Base-by-base conservation (phyloP, 2,888 invertebrate species). In the Reticulitermes lucifugus region DNA sequence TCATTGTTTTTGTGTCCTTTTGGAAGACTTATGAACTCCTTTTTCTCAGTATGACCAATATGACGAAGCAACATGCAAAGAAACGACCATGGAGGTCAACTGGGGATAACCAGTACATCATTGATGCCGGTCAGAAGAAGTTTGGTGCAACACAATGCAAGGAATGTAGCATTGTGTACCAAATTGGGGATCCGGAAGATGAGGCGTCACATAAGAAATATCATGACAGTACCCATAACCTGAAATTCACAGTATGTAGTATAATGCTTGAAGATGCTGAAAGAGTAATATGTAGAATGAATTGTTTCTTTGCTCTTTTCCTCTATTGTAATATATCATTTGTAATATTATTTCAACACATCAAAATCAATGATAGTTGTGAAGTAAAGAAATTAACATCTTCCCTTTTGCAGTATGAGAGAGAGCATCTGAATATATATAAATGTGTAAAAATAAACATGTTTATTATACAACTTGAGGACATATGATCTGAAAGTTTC, bases 91-190 rank as follows among this genome's bases (percentile, higher is more conserved):
- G 86, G 86, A 83, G 77, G 14, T 73, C 84, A 35, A 84, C 86
- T 22, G 92, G 92, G 88, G 90, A 90, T 0, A 92, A 94, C 89
- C 96, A 96, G 89, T 95, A 95, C 90, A 93, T 96, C 86, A 93
- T 97, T 84, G 97, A 98, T 91, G 96, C 95, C 0, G 97, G 97
- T 0, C 97, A 98, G 90, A 96, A 95, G 89, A 92, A 92, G 83
- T 96, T 96, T 88, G 97, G 97, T 0, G 94, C 95, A 0, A 94
- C 93, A 0, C 94, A 95, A 88, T 98, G 97, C 89, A 89, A 90
- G 0, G 94, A 95, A 87, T 98, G 97, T 89, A 94, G 95, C 2
- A 92, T 95, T 88, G 92, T 96, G 21, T 96, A 96, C 89, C 92
- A 95, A 90, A 92, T 93, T 86, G 96, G 95, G 0, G 96, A 96